These are phyloP conservation scores for Trichechus manatus DNA, from an alignment of 2,113 vertebrate species.

Conservation along the genomic window DNA sequence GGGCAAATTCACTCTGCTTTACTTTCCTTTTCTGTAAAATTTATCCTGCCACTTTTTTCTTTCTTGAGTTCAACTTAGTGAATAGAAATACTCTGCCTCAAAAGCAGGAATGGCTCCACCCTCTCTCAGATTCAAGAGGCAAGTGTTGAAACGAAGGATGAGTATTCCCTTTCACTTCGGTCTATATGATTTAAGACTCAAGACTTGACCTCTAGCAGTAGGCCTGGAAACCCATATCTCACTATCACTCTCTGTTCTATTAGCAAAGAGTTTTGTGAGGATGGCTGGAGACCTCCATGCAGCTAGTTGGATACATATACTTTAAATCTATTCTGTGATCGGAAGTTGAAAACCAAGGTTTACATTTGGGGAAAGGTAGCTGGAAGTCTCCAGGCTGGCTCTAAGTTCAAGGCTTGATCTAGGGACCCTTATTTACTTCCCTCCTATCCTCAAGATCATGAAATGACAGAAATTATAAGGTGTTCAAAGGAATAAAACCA, in stretches of 20 bases:
- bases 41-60: neutral
- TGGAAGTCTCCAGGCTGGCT: neutral
- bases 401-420: conserved; percentile 25
- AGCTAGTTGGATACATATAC: neutral
- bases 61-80: neutral
- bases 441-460: neutral
- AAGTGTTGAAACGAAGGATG: conserved; percentile 5
- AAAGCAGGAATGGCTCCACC: neutral
- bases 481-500: neutral
- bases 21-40: neutral
- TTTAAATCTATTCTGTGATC: neutral
- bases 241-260: neutral
- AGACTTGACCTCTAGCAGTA: neutral
- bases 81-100: neutral
- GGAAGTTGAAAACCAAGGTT: conserved; percentile 2
- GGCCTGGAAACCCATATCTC: neutral
- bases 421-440: neutral
- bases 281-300: neutral
- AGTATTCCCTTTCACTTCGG: neutral
- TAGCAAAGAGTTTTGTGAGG: neutral
- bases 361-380: neutral
- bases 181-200: neutral
- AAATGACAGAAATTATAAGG: neutral
- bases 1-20: neutral
- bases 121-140: neutral